A percentile compares a stretch with the other conserved stretches of the same genome.
These are phyloP conservation scores for Parthenolecanium corni DNA, from an alignment of 2,888 invertebrate species.

Conservation along the genomic window DNA sequence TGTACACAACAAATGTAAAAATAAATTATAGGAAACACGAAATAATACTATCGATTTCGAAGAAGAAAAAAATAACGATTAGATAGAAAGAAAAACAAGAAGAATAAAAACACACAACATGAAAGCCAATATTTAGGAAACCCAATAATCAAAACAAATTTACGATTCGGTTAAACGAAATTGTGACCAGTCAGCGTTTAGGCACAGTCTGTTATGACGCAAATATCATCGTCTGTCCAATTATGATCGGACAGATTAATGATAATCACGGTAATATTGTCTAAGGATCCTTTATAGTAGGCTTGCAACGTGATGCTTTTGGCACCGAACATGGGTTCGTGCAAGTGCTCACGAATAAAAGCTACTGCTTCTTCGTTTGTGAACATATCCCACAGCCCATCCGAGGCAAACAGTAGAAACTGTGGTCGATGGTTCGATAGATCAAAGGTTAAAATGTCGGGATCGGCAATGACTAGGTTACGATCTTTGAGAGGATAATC, in stretches of 20 bases:
- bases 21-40: too few relatives aligned
- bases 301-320: constrained; percentile 84
- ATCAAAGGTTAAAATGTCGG: constrained; percentile 86
- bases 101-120: too few relatives aligned
- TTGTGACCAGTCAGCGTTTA: background rate
- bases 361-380: constrained; percentile 86
- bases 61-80: too few relatives aligned
- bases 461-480: constrained; percentile 87
- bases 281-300: constrained; percentile 80
- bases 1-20: too few relatives aligned
- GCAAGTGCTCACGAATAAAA: constrained; percentile 65
- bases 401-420: constrained; percentile 85
- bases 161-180: too few relatives aligned
- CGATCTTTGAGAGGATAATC: constrained; percentile 92
- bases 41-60: too few relatives aligned
- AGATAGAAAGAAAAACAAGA: too few relatives aligned
- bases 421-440: constrained; percentile 71
- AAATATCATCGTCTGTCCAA: constrained; percentile 26
- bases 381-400: constrained; percentile 95
- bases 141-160: too few relatives aligned
- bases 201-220: constrained; percentile 5
- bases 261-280: constrained; percentile 89
- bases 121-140: too few relatives aligned
- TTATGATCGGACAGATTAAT: constrained; percentile 59
- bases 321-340: constrained; percentile 80